Conservation (phyloP, 2,113 vertebrate genomes). For the Ceratotherium simum region DNA sequence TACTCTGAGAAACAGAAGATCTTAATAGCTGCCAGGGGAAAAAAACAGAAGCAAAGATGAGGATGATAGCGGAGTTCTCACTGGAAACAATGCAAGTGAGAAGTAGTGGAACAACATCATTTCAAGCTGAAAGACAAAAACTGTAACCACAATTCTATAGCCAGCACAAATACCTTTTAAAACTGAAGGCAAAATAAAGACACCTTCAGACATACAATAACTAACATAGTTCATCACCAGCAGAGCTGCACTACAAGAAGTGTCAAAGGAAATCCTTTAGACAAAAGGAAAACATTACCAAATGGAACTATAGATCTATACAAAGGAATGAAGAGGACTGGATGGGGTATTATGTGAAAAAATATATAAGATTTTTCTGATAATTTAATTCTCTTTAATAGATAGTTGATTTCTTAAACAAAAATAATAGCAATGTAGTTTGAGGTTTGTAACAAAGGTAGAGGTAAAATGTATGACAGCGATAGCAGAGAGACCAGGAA, state of each 20-base stretch:
- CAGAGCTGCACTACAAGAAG: neutral
- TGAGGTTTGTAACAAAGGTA: neutral
- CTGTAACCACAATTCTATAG: neutral
- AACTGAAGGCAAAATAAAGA: neutral
- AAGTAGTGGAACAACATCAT: neutral
- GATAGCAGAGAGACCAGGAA: neutral
- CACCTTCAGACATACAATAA: neutral
- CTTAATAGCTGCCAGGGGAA: neutral
- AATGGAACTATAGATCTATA: neutral
- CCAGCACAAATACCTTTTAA: neutral
- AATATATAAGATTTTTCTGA: neutral
- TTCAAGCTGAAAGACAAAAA: conserved; percentile 6
- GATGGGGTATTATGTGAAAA: neutral
- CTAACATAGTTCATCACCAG: neutral
- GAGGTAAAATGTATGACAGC: neutral
- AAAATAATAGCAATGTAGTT: neutral
- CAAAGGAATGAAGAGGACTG: neutral
- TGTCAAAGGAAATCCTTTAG: neutral
- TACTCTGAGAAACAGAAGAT: neutral
- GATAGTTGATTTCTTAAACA: neutral
- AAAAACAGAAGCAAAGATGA: neutral
- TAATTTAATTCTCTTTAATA: neutral
- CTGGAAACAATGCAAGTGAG: neutral
- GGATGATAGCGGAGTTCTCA: neutral
- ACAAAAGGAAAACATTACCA: neutral